phyloP scores from a whole-genome alignment of 2,888 invertebrate genomes.

The Rotaria sp. region DNA sequence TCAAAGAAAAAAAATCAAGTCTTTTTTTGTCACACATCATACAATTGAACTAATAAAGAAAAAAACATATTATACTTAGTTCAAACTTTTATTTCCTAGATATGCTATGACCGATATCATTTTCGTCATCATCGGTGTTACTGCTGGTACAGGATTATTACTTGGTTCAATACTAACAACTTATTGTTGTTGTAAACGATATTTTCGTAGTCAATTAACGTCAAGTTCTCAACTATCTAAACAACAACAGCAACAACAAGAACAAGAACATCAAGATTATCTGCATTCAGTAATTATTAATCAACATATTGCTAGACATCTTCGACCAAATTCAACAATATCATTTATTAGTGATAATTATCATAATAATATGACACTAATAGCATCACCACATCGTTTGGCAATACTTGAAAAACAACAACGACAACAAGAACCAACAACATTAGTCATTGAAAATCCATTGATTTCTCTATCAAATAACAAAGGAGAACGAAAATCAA shows the following conservation, averaged over 20 bases:
- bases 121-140: background rate
- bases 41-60: background rate
- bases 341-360: background rate
- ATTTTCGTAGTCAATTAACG: background rate
- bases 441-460: background rate
- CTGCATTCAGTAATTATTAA: background rate
- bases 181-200: background rate
- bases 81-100: background rate
- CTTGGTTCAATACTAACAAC: constrained; percentile 5
- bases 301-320: background rate
- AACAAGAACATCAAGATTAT: background rate
- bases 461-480: background rate
- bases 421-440: background rate
- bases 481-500: background rate
- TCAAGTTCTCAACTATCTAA: background rate
- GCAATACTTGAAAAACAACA: background rate
- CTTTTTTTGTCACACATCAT: background rate
- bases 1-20: background rate
- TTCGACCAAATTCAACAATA: background rate
- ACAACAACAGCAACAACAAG: background rate
- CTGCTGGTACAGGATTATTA: constrained; percentile 4
- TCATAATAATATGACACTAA: constrained; percentile 5
- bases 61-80: background rate
- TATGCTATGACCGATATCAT: background rate
- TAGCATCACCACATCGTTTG: background rate